Evolutionary conservation across 2,797 vertebrate genomes (phyloP).

Genomic region (Phrynocephalus vlangalii): DNA sequence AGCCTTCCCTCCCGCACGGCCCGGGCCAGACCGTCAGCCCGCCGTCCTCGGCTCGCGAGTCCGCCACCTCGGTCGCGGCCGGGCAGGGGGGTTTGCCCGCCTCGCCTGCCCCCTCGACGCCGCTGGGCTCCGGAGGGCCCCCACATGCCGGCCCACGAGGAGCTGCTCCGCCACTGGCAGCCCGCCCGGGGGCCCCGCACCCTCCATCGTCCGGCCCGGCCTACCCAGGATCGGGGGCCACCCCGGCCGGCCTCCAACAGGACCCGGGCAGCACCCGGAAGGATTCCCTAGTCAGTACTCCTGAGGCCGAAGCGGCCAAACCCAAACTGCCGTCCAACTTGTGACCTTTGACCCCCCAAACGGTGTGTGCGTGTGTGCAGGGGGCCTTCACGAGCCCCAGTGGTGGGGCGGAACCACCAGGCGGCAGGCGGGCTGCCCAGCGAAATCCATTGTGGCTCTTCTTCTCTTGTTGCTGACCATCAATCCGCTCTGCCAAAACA

Average conservation of each 20-base stretch:
- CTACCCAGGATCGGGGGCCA: conserved; percentile 76
- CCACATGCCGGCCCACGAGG: conserved; percentile 70
- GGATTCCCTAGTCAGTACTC: conserved; percentile 84
- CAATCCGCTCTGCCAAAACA: neutral
- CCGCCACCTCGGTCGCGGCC: conserved; percentile 82
- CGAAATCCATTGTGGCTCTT: neutral
- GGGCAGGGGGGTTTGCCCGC: conserved; percentile 35
- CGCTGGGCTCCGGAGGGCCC: conserved; percentile 64
- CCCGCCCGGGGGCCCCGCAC: conserved; percentile 68
- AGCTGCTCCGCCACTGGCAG: neutral
- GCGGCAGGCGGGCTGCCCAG: neutral
- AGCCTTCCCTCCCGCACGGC: conserved; percentile 90
- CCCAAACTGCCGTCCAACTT: conserved; percentile 96
- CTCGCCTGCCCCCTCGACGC: conserved; percentile 48
- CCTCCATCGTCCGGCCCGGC: conserved; percentile 80
- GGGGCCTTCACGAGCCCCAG: fast-evolving
- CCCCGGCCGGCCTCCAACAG: conserved; percentile 63
- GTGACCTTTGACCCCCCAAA: conserved; percentile 80
- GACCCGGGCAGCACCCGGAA: conserved; percentile 83
- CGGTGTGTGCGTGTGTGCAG: neutral
- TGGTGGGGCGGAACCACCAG: fast-evolving
- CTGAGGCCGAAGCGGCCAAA: conserved; percentile 89
- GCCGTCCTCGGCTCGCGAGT: conserved; percentile 83
- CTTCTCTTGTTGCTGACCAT: conserved; percentile 15
- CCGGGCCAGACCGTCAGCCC: conserved; percentile 83